Base-by-base conservation (phyloP, 2,113 vertebrate species). In the Columba livia region DNA sequence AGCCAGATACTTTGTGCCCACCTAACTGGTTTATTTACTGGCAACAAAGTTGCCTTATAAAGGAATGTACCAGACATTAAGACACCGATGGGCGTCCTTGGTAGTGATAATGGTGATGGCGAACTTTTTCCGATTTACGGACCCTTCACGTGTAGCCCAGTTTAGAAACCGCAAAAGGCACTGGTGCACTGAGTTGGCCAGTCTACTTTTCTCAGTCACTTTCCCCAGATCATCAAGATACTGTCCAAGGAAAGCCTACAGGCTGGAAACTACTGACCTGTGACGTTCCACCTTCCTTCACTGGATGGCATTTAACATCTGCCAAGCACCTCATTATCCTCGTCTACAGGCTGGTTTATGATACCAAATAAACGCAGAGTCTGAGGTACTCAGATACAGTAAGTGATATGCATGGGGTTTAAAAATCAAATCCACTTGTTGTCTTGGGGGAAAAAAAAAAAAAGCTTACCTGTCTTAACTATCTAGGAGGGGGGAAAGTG, bases 371-470 rank as follows among this genome's bases (percentile, higher is more conserved):
- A 8, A 24, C 7, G 13, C 61, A 70, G 54, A 26, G 12, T 50
- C 36, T 14, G 40, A 81, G 34, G 42, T 32, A 67, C 48, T 14
- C 29, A 10, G 28, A 38, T 31, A 44, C 20, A 62, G 12, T 13
- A 34, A 66, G 48, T 29, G n/a, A 61, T 20, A 61, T 0, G 4
- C 38, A 54, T 1, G 0, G 17, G 5, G 19, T 42, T 54, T 65
- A 66, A 65, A 91, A 80, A 56, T 4, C 34, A 50, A 51, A 80
- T n/a, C 14, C 51, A 36, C 19, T 25, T 29, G 9, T 32, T 1
- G 1, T 75, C 54, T 13, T 24, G 17, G 17, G 19, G 20, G 4
- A 7, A 4, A 18, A 44, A 8, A 44, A 44, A 44, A 18, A 17
- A 44, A 44, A 44, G 44, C 44, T 14, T 53, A 11, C 36, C 34